A percentile compares a stretch with the other conserved stretches of the same genome.
phyloP scores from a whole-genome alignment of 2,797 vertebrate genomes.

The Brachyrhaphis roseni region DNA sequence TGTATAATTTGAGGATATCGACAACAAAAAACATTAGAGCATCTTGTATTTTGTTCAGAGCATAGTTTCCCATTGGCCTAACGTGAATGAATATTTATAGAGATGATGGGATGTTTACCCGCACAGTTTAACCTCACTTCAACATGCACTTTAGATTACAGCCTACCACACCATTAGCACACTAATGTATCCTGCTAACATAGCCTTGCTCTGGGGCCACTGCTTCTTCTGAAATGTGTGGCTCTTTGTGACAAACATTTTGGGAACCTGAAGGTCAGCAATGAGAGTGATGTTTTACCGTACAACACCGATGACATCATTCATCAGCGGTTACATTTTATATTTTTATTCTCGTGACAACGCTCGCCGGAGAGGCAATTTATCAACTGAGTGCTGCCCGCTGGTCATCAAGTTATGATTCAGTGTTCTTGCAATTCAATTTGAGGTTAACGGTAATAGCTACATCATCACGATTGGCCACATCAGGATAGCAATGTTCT shows the following conservation, averaged over 20 bases:
- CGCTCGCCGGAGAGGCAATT: background rate
- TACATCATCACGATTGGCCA: background rate
- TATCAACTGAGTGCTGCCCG: constrained; percentile 24
- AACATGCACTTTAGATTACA: constrained; percentile 25
- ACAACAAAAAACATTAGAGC: constrained; percentile 7
- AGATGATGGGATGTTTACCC: constrained; percentile 25
- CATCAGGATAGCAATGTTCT: background rate
- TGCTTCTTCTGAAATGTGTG: constrained; percentile 9
- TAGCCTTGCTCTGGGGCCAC: constrained; percentile 25
- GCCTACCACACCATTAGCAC: constrained; percentile 41
- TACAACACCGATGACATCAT: constrained; percentile 2
- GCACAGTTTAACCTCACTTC: constrained; percentile 24
- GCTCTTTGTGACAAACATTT: constrained; percentile 17
- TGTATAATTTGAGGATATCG: background rate
- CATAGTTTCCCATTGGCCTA: constrained; percentile 45
- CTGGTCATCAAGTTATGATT: constrained; percentile 31
- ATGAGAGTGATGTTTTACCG: constrained; percentile 8
- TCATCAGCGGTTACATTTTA: constrained; percentile 15
- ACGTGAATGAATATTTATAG: constrained; percentile 59
- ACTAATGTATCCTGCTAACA: constrained; percentile 21
- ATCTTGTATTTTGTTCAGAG: constrained; percentile 60
- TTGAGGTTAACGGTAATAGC: constrained; percentile 45
- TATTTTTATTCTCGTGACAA: constrained; percentile 10
- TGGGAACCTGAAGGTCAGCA: constrained; percentile 24
- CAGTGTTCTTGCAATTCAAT: constrained; percentile 36